Percentiles rank a stretch among this genome's conserved stretches.
Conservation (phyloP, 2,888 invertebrate genomes). For the Dimorphilus gyrociliatus region DNA sequence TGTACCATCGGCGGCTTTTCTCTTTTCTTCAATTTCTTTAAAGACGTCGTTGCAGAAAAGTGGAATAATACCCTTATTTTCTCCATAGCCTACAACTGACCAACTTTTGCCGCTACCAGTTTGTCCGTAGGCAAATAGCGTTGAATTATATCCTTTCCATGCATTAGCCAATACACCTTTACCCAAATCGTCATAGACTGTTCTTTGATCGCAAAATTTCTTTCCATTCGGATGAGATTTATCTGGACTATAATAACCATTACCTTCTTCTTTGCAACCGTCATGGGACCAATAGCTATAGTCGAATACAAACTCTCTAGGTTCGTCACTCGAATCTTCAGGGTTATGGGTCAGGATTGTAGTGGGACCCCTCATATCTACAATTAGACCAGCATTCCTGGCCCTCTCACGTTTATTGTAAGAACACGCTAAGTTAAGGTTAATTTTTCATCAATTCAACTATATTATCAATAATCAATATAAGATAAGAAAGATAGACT, state of each 20-base stretch:
- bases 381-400: slow-evolving; percentile 39
- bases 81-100: slow-evolving; percentile 44
- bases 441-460: no score
- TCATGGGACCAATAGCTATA: slow-evolving; percentile 46
- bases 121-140: slow-evolving; percentile 46
- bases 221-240: slow-evolving; percentile 35
- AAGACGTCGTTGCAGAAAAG: slow-evolving; percentile 43
- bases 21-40: slow-evolving; percentile 38
- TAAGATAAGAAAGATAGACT: background rate
- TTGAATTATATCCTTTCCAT: slow-evolving; percentile 45
- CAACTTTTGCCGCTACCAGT: slow-evolving; percentile 45
- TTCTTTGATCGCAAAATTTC: slow-evolving; percentile 43
- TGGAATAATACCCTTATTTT: slow-evolving; percentile 45
- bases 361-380: slow-evolving; percentile 40
- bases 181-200: slow-evolving; percentile 43
- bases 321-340: slow-evolving; percentile 28
- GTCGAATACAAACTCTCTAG: slow-evolving; percentile 41
- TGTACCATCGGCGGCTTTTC: slow-evolving; percentile 22
- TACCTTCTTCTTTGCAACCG: slow-evolving; percentile 38
- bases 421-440: slow-evolving; percentile 14
- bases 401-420: slow-evolving; percentile 42
- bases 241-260: slow-evolving; percentile 39
- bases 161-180: slow-evolving; percentile 43
- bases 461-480: no score
- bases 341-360: slow-evolving; percentile 41